Evolutionary conservation across 2,888 invertebrate genomes (phyloP).

Genomic region (Hirtodrosophila histrioides): DNA sequence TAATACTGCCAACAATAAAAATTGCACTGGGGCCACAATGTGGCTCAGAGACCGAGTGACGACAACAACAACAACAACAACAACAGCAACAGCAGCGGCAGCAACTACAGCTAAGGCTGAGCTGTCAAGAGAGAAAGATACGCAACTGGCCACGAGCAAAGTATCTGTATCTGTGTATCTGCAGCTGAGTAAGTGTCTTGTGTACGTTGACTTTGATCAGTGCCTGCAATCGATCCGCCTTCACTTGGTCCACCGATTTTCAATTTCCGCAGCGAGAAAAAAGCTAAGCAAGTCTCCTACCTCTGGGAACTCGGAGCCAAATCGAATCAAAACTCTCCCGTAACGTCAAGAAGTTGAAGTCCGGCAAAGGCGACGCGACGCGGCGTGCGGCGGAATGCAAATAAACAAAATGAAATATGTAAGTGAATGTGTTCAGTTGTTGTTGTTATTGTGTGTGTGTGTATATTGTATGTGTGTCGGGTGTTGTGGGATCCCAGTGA

Average conservation of each 20-base stretch:
- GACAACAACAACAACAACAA: slow-evolving; percentile 20
- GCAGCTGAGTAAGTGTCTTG: slow-evolving; percentile 35
- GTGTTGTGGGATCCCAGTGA: slow-evolving; percentile 35
- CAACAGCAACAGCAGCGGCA: slow-evolving; percentile 4
- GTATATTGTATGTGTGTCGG: slow-evolving; percentile 16
- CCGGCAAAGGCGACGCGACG: slow-evolving; percentile 17
- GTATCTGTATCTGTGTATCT: slow-evolving; percentile 44
- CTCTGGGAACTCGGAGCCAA: slow-evolving; percentile 35
- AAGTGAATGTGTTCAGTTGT: slow-evolving; percentile 41
- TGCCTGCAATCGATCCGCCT: slow-evolving; percentile 69
- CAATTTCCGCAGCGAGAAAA: slow-evolving; percentile 56
- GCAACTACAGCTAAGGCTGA: slow-evolving; percentile 9
- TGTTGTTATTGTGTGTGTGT: slow-evolving; percentile 22
- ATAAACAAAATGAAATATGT: slow-evolving; percentile 71
- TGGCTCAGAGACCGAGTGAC: slow-evolving; percentile 5
- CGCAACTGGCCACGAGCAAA: slow-evolving; percentile 17
- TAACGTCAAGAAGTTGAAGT: slow-evolving; percentile 44
- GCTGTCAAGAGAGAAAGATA: slow-evolving; percentile 31
- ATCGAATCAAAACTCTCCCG: slow-evolving; percentile 46
- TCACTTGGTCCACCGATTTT: slow-evolving; percentile 59
- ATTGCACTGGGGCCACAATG: slow-evolving; percentile 49
- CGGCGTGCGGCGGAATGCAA: slow-evolving; percentile 47
- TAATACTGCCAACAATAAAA: slow-evolving; percentile 83
- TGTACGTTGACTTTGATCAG: slow-evolving; percentile 58
- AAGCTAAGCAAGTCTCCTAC: slow-evolving; percentile 9